Base-by-base conservation (phyloP, 2,888 invertebrate genomes). In the Agrochola circellaris region DNA sequence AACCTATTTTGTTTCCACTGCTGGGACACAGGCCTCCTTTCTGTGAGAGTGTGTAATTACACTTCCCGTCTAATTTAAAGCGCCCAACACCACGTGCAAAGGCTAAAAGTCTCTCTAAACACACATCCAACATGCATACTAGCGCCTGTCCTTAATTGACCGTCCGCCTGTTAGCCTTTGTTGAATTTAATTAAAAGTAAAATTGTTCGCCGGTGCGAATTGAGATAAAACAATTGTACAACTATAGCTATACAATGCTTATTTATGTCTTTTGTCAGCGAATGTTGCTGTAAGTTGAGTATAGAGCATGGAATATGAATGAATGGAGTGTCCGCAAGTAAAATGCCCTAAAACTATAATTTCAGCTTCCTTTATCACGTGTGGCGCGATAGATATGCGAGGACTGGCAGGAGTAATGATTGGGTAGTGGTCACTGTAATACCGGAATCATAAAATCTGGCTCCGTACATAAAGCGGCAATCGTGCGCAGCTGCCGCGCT, bases 151-250 rank as follows among this genome's bases (percentile, higher is more conserved):
- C 64, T 30, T 75, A 75, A 83, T 77, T 62, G 54, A 42, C 26
- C 56, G 26, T 7, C 56, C 54, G 58, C 51, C 30, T 66, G 56
- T 69, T n/a, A 60, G 73, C 62, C 51, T 60, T 77, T 77, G 75
- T 85, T 30, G 54, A 73, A 86, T 86, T 88, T 86, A 86, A 86
- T 86, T 86, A 86, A 79, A 87, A 79, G 72, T 73, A 68, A 72
- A 67, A 56, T 83, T 67, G 71, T 67, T 15, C 4, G 68, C 23
- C 54, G 5, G 62, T 73, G 73, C 23, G 38, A 20, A 73, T 64
- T 42, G 26, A 56, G 61, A 26, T 69, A 65, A 61, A 56, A 80
- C 73, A 42, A 73, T 68, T 45, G 9, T 9, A 70, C 20, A 20
- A 26, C 8, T 13, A 23, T 23, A 23, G n/a, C 68, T 38, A 23